Evolutionary conservation across 2,888 invertebrate genomes (phyloP), one percentile per base, ranked within the genome.

Genomic region (Embidobia sp.): DNA sequence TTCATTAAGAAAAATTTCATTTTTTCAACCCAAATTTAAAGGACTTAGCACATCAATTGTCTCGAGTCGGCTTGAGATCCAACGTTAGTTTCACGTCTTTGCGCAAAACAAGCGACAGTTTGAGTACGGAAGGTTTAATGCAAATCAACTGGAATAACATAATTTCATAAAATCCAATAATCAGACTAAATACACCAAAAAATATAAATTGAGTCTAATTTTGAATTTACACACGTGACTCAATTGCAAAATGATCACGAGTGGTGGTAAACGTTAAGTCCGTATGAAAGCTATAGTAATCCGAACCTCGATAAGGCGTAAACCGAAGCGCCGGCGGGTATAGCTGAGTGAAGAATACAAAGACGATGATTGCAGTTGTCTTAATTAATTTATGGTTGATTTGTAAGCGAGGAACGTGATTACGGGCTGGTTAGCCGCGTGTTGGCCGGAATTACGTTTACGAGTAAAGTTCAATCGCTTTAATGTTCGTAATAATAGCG

Each of bases 381-480:
- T 57, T 44, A 51, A 70, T 61, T 44, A 70, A 61, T 72, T 55
- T 55, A 44, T 46, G 44, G 53, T 42, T 35, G 22, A 55, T 22
- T 48, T 49, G 46, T 44, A 33, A 10, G 22, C 42, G 19, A 63
- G 46, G 51, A 63, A 55, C 18, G 16, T 55, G 63, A 53, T 72
- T 63, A 72, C 33, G 7, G 7, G 15, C 22, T 37, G 42, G 37
- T 59, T 57, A 51, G 27, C 15, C 27, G 46, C 18, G 15, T 19
- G 27, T 35, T 46, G 29, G 15, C 33, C 13, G 35, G 37, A 33
- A 74, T 74, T 46, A 53, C 37, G 31, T 66, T 44, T 55, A 55
- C n/a, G 53, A 40, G 44, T 31, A 37, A 66, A 73, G 42, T 73
- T 73, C 59, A 57, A 66, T 73, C 44, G 35, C 57, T 51, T 66